Evolutionary conservation across 2,888 invertebrate species (phyloP), one percentile per base, ranked within the genome.

Genomic region (Dicranocentrus wangi): DNA sequence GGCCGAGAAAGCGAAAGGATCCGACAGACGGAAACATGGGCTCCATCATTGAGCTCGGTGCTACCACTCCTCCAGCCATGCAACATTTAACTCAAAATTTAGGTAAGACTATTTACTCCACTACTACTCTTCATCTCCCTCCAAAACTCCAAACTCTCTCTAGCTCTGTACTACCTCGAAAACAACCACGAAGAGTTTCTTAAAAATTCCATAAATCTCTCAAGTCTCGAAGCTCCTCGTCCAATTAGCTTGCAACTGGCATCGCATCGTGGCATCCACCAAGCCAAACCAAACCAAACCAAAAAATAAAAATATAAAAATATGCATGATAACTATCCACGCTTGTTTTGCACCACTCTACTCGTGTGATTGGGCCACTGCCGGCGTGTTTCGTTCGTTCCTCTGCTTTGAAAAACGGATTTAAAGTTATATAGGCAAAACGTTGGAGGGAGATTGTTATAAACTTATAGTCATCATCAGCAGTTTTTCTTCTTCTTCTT

Each of bases 1-100:
- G 95, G 25, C 95, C 95, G 0, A 90, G 95, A 87, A 95, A 95
- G 89, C 90, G 94, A 88, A 94, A 94, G 88, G 88, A 86, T 60
- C 79, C 82, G 15, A 76, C 71, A 42, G 71, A 78, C 53, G 79
- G 82, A 51, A 79, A 73, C 53, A 70, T 82, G 68, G 72, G 79
- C 23, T 82, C 83, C 43, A 78, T 83, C 58, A 82, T 84, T 70
- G 84, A 84, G 58, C 72, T 84, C 61, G 84, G 84, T 71, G 82
- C 82, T 82, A 79, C 82, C 55, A 76, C 84, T 73, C 83, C 83
- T 73, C 81, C 77, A 65, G 76, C 80, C 79, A 82, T 84, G 73
- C 82, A 82, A 71, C 84, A 84, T 61, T 68, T 84, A 65, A 68
- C 81, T 75, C 84, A 83, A 80, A 84, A 81, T 65, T 75, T 84